A percentile compares a stretch with the other conserved stretches of the same genome.
Conservation (phyloP, 2,113 vertebrate species). For the Suncus etruscus region DNA sequence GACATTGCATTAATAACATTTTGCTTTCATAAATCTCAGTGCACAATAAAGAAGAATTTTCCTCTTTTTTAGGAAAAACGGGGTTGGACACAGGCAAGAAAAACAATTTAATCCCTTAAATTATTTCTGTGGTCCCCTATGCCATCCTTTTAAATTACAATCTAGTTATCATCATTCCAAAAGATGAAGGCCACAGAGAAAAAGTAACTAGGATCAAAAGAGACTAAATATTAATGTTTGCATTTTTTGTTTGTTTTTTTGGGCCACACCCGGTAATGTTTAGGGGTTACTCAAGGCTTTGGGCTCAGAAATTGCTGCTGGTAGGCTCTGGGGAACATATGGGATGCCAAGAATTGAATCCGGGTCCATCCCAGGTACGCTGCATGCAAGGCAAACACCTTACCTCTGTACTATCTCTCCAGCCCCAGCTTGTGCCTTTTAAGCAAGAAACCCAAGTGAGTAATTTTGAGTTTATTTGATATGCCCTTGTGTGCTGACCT, state of each 20-base stretch:
- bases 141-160: background rate
- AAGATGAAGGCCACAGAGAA: constrained; percentile 2
- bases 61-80: background rate
- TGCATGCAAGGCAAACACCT: too few relatives aligned
- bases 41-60: background rate
- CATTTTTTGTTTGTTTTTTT: background rate
- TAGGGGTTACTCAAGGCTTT: too few relatives aligned
- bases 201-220: background rate
- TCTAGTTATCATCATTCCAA: background rate
- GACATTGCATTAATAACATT: background rate
- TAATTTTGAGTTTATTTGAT: background rate
- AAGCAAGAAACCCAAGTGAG: background rate
- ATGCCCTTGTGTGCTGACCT: too few relatives aligned
- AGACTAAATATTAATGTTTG: background rate
- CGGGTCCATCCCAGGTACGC: too few relatives aligned
- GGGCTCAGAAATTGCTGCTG: too few relatives aligned
- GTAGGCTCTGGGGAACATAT: too few relatives aligned
- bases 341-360: too few relatives aligned
- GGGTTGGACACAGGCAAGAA: too few relatives aligned
- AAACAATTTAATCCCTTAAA: too few relatives aligned
- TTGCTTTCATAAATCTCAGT: background rate
- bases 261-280: too few relatives aligned
- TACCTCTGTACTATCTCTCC: too few relatives aligned
- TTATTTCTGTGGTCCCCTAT: too few relatives aligned
- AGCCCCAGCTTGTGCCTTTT: background rate